phyloP scores from a whole-genome alignment of 2,888 invertebrate species.

The Corbicula japonica region DNA sequence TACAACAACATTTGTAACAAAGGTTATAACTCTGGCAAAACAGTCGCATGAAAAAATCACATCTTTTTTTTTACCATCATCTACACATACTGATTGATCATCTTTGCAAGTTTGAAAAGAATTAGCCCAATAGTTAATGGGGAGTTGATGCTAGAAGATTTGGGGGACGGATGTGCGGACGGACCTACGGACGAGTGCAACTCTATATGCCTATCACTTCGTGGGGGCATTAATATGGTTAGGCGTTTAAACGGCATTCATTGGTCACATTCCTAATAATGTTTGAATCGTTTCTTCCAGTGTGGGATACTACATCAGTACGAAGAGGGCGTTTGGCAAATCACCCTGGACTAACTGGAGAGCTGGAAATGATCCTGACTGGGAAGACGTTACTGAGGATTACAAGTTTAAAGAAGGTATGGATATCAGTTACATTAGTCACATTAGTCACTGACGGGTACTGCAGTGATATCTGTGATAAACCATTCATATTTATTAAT shows the following conservation, averaged over 20 bases:
- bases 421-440: background rate
- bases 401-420: conserved; percentile 43
- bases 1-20: no score
- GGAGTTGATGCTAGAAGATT: background rate
- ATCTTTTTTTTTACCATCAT: no score
- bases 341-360: background rate
- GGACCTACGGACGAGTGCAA: background rate
- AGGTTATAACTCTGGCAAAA: no score
- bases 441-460: background rate
- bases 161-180: background rate
- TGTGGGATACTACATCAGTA: conserved; percentile 17
- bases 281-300: no score
- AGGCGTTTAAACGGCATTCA: background rate
- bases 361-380: conserved; percentile 21
- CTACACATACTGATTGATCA: no score
- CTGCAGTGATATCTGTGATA: background rate
- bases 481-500: background rate
- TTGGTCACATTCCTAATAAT: no score
- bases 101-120: no score
- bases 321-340: conserved; percentile 1
- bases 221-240: background rate
- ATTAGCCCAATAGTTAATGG: background rate
- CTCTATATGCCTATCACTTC: background rate
- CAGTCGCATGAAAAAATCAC: no score
- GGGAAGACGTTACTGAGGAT: conserved; percentile 31